A percentile compares a stretch with the other conserved stretches of the same genome.
phyloP scores from a whole-genome alignment of 2,888 invertebrate species.

The Polyommatus iphigenia region DNA sequence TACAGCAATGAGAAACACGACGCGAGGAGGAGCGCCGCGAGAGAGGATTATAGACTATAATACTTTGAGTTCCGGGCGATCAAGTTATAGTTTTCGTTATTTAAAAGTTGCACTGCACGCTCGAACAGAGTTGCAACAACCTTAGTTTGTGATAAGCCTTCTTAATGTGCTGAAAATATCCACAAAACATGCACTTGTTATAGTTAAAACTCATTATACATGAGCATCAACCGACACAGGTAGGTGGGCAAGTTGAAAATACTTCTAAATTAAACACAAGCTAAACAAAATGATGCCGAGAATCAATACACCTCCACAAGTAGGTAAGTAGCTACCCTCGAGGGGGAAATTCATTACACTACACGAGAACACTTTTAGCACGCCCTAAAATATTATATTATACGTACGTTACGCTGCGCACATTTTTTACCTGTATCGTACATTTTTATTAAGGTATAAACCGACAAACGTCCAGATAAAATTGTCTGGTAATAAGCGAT shows the following conservation, averaged over 20 bases:
- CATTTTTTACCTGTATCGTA: slow-evolving; percentile 15
- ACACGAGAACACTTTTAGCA: slow-evolving; percentile 27
- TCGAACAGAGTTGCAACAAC: too few species aligned
- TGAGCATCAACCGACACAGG: too few species aligned
- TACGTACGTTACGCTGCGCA: not conserved
- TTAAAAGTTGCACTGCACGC: too few species aligned
- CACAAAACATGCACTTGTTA: too few species aligned
- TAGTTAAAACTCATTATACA: too few species aligned
- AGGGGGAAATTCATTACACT: slow-evolving; percentile 18
- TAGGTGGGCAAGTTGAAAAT: not conserved
- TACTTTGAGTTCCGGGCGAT: too few species aligned
- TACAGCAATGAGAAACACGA: too few species aligned
- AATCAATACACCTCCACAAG: slow-evolving; percentile 7
- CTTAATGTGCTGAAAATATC: too few species aligned
- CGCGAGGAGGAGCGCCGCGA: too few species aligned
- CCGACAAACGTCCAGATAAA: not conserved
- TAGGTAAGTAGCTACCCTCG: not conserved
- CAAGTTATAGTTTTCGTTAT: too few species aligned
- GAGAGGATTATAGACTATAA: too few species aligned
- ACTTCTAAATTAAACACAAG: not conserved
- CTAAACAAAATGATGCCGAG: not conserved
- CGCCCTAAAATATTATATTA: slow-evolving; percentile 12
- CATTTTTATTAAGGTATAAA: not conserved
- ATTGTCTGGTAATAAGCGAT: not conserved
- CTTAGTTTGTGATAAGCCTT: too few species aligned